Percentiles rank a stretch among this genome's conserved stretches.
phyloP scores from a whole-genome alignment of 2,888 invertebrate species.

The Cephus pygmeus region DNA sequence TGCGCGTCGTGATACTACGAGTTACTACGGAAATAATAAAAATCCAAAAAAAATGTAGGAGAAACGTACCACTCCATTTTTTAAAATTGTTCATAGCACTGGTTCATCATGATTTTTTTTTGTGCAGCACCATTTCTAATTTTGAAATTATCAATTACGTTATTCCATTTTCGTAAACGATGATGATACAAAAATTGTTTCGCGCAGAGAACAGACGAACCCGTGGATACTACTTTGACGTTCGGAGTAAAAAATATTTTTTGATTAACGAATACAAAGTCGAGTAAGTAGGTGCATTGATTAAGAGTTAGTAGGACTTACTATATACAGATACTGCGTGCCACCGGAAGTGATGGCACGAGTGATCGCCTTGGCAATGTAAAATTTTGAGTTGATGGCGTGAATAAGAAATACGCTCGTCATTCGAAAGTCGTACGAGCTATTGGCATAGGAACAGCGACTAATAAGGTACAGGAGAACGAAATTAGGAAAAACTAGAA shows the following conservation, averaged over 20 bases:
- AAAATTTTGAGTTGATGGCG: background rate
- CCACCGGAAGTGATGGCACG: background rate
- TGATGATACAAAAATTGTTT: background rate
- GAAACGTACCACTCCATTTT: too few relatives aligned
- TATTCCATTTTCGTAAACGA: background rate
- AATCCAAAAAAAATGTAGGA: too few relatives aligned
- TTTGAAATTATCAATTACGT: background rate
- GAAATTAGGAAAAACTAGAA: background rate
- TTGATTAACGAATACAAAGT: background rate
- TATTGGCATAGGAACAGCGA: background rate
- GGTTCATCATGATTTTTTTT: too few relatives aligned
- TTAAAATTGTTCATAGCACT: too few relatives aligned
- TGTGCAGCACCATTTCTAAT: too few relatives aligned
- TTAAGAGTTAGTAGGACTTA: background rate
- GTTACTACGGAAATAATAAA: too few relatives aligned
- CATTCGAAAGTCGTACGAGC: background rate
- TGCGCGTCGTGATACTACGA: too few relatives aligned
- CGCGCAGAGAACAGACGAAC: background rate
- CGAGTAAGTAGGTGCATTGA: background rate
- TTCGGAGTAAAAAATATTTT: background rate
- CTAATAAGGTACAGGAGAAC: background rate
- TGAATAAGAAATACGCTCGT: background rate
- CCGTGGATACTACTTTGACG: background rate
- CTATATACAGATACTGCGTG: background rate
- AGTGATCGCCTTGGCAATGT: background rate